These are phyloP conservation scores for Leptinotarsa lineolata DNA, from an alignment of 1,140 invertebrate species.

Conservation along the genomic window DNA sequence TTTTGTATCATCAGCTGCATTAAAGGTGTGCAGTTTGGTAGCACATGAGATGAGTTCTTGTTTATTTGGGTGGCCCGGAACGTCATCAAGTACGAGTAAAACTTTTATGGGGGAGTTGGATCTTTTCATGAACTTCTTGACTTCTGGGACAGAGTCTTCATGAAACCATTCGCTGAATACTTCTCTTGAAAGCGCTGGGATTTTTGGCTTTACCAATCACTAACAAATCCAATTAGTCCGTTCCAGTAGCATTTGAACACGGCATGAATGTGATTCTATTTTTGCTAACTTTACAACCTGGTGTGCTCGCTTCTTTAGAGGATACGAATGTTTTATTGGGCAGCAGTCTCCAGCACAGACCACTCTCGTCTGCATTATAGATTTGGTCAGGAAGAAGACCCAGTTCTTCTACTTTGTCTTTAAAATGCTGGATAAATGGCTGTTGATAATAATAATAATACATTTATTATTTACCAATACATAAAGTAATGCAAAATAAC, in stretches of 20 bases:
- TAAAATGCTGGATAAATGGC: conserved; percentile 28
- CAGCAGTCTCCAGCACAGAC: conserved; percentile 48
- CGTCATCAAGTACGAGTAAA: conserved; percentile 48
- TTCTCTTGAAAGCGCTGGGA: conserved; percentile 36
- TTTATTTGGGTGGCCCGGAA: conserved; percentile 41
- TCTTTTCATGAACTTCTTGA: conserved; percentile 37
- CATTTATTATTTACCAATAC: too few relatives aligned
- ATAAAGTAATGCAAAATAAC: too few relatives aligned
- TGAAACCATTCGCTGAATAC: conserved; percentile 50
- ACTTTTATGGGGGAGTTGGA: conserved; percentile 28
- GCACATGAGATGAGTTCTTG: too few relatives aligned
- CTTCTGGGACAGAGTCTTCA: conserved; percentile 51
- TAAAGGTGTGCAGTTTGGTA: too few relatives aligned
- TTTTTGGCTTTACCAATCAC: conserved; percentile 52
- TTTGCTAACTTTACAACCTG: conserved; percentile 50
- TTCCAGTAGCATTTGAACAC: conserved; percentile 54
- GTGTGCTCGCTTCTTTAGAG: conserved; percentile 40
- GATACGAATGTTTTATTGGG: conserved; percentile 49
- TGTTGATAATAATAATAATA: too few relatives aligned
- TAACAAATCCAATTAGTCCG: conserved; percentile 49
- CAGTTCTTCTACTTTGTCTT: conserved; percentile 17
- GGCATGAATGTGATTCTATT: conserved; percentile 52
- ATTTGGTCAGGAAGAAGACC: conserved; percentile 45
- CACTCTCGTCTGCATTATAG: conserved; percentile 52
- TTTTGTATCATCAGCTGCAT: too few relatives aligned